Conservation (phyloP, 1,140 invertebrate species). For the Meloidogyne exigua region DNA sequence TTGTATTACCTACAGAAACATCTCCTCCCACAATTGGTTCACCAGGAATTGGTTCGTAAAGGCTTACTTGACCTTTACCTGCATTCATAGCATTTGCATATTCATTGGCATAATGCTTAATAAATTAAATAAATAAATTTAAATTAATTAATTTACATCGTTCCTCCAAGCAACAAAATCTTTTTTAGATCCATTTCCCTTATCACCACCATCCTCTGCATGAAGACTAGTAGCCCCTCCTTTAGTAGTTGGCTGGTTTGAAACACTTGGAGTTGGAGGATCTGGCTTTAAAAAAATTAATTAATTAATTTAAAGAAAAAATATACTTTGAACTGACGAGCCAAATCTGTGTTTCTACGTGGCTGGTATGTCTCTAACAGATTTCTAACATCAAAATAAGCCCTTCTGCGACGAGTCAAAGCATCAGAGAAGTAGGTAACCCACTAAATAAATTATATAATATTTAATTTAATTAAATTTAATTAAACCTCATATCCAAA, state of each 20-base stretch:
- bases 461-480: neutral
- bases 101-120: neutral
- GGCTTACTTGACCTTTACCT: neutral
- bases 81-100: neutral
- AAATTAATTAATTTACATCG: neutral
- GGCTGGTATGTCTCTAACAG: neutral
- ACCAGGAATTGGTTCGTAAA: neutral
- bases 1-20: neutral
- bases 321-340: neutral
- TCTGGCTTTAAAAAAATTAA: neutral
- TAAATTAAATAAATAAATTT: no score
- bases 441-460: neutral
- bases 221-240: neutral
- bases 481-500: neutral
- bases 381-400: conserved; percentile 1
- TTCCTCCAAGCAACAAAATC: neutral
- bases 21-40: neutral
- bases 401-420: neutral
- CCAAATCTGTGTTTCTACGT: neutral
- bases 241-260: neutral
- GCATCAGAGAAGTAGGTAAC: conserved; percentile 4
- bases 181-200: neutral
- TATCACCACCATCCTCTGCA: neutral
- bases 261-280: neutral
- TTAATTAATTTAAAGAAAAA: neutral